Conservation (phyloP, 2,888 invertebrate genomes). For the Drosophila dives region DNA sequence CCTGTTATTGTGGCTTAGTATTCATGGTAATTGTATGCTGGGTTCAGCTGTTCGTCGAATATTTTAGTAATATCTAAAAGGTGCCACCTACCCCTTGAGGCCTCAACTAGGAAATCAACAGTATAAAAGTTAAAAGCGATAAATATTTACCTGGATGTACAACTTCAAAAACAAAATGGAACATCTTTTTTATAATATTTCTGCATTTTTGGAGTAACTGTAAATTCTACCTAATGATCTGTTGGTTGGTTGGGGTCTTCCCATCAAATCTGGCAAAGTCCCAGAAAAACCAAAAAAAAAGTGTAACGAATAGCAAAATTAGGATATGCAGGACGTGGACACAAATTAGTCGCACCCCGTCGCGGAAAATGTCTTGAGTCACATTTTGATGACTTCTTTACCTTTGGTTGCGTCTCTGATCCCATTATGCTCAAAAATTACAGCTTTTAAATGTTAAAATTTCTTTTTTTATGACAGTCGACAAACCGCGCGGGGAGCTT, state of each 20-base stretch:
- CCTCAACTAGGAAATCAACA: conserved; percentile 35
- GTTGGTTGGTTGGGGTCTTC: conserved; percentile 52
- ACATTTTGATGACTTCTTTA: conserved; percentile 78
- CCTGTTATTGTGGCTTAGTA: conserved; percentile 66
- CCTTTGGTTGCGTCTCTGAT: conserved; percentile 58
- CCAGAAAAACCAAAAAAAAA: conserved; percentile 37
- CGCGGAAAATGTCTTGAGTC: conserved; percentile 70
- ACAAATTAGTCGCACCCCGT: conserved; percentile 71
- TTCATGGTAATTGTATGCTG: conserved; percentile 71
- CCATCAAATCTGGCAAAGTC: conserved; percentile 55
- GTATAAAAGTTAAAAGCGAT: conserved; percentile 50
- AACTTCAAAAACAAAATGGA: conserved; percentile 14
- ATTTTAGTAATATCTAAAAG: conserved; percentile 59
- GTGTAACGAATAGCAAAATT: conserved; percentile 73
- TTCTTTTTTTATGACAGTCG: conserved; percentile 56
- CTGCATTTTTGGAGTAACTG: conserved; percentile 71
- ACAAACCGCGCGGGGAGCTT: conserved; percentile 30
- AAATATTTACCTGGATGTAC: conserved; percentile 50
- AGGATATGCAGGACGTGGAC: conserved; percentile 51
- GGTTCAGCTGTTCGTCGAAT: conserved; percentile 66
- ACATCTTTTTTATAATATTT: conserved; percentile 53
- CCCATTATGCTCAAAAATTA: conserved; percentile 62
- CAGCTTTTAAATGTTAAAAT: conserved; percentile 73
- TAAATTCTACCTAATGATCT: conserved; percentile 83
- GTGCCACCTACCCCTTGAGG: conserved; percentile 32